phyloP scores from a whole-genome alignment of 2,888 invertebrate species.

The Salticus scenicus region DNA sequence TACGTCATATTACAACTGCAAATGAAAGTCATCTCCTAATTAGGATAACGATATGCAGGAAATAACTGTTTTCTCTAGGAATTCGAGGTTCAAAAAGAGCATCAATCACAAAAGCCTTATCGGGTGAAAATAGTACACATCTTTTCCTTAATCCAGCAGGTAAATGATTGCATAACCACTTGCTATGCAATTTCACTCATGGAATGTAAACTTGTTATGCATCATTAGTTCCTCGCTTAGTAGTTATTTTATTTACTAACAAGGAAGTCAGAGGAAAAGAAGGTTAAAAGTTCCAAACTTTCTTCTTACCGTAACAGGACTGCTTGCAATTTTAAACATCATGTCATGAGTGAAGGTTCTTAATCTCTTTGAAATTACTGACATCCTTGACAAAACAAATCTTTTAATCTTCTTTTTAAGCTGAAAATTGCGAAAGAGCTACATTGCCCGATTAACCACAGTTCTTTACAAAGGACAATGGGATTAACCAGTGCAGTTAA shows the following conservation, averaged over 20 bases:
- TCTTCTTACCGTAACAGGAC: neutral
- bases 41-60: too few species aligned
- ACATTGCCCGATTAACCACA: too few species aligned
- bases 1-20: too few species aligned
- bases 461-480: too few species aligned
- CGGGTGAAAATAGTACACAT: too few species aligned
- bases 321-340: neutral
- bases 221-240: neutral
- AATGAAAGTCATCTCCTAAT: too few species aligned
- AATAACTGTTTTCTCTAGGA: too few species aligned
- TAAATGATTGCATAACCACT: neutral
- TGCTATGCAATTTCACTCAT: neutral
- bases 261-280: neutral
- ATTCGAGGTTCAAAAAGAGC: too few species aligned
- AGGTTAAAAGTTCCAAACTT: slow-evolving; percentile 3
- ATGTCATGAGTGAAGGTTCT: neutral
- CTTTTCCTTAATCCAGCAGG: too few species aligned
- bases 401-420: neutral
- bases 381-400: neutral
- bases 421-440: neutral
- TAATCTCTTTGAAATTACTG: neutral
- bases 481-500: too few species aligned
- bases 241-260: neutral
- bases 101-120: too few species aligned
- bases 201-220: neutral